Conservation (phyloP, 2,113 vertebrate species). For the Chaetorhynchus papuensis region DNA sequence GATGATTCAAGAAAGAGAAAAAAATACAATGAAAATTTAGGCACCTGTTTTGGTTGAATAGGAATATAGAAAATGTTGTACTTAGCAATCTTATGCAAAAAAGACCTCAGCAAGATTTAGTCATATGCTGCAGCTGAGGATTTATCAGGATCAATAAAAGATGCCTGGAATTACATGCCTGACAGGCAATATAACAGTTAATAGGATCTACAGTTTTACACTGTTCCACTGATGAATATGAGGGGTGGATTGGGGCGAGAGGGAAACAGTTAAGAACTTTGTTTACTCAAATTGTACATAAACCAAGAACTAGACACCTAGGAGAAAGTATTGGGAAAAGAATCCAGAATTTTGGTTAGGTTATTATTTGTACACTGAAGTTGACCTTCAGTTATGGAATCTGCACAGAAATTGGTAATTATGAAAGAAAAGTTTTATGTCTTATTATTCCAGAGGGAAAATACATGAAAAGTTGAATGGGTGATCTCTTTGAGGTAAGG, state of each 20-base stretch:
- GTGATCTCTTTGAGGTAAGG: background rate
- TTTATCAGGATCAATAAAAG: background rate
- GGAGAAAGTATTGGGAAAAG: background rate
- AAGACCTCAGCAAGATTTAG: background rate
- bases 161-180: background rate
- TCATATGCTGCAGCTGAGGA: background rate
- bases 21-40: background rate
- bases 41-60: background rate
- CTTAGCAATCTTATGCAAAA: background rate
- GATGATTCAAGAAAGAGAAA: background rate
- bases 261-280: background rate
- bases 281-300: background rate
- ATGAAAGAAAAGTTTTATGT: background rate
- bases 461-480: background rate
- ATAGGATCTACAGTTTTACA: background rate
- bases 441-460: background rate
- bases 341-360: background rate
- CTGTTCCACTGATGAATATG: background rate
- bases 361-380: background rate
- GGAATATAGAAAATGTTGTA: background rate
- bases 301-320: background rate
- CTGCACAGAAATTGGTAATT: background rate
- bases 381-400: background rate
- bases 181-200: background rate
- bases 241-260: background rate